Conservation (phyloP, 2,888 invertebrate species). For the Trypoxylon attenuatum region DNA sequence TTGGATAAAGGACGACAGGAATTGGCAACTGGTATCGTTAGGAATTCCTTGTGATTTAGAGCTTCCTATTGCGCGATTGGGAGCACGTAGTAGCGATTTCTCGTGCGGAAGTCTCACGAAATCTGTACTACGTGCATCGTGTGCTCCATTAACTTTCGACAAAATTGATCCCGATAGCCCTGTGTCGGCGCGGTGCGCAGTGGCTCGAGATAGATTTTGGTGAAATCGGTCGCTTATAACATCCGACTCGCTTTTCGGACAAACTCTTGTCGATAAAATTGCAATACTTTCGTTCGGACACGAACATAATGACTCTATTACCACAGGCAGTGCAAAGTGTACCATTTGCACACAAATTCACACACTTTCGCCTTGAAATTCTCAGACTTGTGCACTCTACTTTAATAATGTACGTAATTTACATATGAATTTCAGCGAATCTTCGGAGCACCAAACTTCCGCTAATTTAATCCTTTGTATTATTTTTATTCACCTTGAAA, state of each 20-base stretch:
- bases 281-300: constrained; percentile 5
- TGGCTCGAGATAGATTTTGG: constrained; percentile 36
- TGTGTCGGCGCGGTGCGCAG: constrained; percentile 9
- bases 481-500: too few species aligned
- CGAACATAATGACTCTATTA: constrained; percentile 18
- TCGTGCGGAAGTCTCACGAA: constrained; percentile 28
- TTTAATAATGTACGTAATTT: too few species aligned
- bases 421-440: too few species aligned
- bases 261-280: not conserved
- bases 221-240: constrained; percentile 32
- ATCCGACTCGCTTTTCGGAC: not conserved
- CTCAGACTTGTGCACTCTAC: too few species aligned
- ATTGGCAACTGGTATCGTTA: too few species aligned
- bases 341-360: too few species aligned
- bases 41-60: too few species aligned
- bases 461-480: too few species aligned
- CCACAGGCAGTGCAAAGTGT: too few species aligned
- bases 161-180: constrained; percentile 41
- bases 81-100: constrained; percentile 21
- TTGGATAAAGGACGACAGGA: not conserved
- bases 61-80: constrained; percentile 5
- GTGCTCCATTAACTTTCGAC: constrained; percentile 41
- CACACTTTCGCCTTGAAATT: too few species aligned
- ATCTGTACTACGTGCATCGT: constrained; percentile 20
- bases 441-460: too few species aligned